Base-by-base conservation (phyloP, 1,140 invertebrate species). In the Ostrea denselamellosa region DNA sequence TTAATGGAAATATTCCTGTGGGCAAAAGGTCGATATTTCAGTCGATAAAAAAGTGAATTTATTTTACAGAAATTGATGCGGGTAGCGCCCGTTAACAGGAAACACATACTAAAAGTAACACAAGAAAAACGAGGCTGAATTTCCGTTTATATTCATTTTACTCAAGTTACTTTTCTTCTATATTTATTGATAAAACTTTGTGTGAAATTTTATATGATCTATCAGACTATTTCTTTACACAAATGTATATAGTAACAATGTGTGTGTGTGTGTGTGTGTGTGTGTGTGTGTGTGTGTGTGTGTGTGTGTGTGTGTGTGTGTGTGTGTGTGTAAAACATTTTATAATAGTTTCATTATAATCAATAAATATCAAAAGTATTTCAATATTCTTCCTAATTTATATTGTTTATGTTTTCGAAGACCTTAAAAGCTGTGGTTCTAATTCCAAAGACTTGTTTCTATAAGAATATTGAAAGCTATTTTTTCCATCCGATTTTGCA, bases 1-100 rank as follows among this genome's bases (percentile, higher is more conserved):
- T 77, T 77, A 77, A 77, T 77, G 68, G 28, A 77, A 77, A 77
- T 77, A 77, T 77, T 12, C 68, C 68, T 77, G 10, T 12, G 28
- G 68, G 68, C 22, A 25, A 34, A 77, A 62, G 12, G 68, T 77
- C 28, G 68, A 77, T 77, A 77, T 77, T 71, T 77, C 68, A 77
- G 25, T 34, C 9, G 68, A 77, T 34, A 44, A 77, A 34, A 34
- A 34, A 44, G 28, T 14, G 68, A 77, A 77, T 77, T 77, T 19
- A 62, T 62, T n/a, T 17, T 62, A 19, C n/a, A 62, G n/a, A 62
- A n/a, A 62, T 62, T 25, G 9, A 77, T 25, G 25, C 68, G 28
- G 68, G 68, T 77, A 77, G 22, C 68, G 28, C n/a, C 56, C 56
- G 56, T 17, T 19, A 62, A 19, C 17, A 62, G 1, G 56, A 17